Base-by-base conservation (phyloP, 2,888 invertebrate species). In the Norana najaformis region DNA sequence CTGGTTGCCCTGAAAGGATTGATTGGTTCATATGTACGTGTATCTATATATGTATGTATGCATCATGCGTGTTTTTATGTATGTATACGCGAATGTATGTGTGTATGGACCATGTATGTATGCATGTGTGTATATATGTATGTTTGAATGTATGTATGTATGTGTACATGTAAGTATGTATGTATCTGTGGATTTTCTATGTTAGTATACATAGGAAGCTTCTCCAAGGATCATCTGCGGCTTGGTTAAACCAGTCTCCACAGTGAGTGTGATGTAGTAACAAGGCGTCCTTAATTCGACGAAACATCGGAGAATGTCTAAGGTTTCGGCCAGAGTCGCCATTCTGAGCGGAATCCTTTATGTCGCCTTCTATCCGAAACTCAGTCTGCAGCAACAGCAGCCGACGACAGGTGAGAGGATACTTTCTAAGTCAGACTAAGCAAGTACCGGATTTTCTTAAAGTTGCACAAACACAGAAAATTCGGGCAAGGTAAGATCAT, bases 321-420 rank as follows among this genome's bases (percentile, higher is more conserved):
- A 69, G 30, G 13, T 69, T 30, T n/a, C n/a, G 69, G 11, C n/a
- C 69, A 69, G 69, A 8, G 30, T 69, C 30, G 11, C 30, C 69
- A 16, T 69, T 69, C 69, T 69, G n/a, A n/a, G 69, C n/a, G 69
- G n/a, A 69, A 69, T 69, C n/a, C 69, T 69, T 69, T 69, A 69
- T n/a, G n/a, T 69, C 69, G 69, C n/a, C 13, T n/a, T 69, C 69
- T n/a, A 69, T 69, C 69, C 69, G 69, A 69, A 69, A n/a, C 69
- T 69, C 30, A 69, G 69, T n/a, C 69, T 69, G 1, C 69, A 69
- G n/a, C 69, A 69, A n/a, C 47, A 47, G 23, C 69, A 6, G 23
- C 0, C 53, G 69, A 8, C n/a, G n/a, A 69, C 69, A 69, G 69
- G 69, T 69, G n/a, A 69, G 69, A 30, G 69, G n/a, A n/a, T 5